A percentile compares a stretch with the other conserved stretches of the same genome.
phyloP scores from a whole-genome alignment of 2,888 invertebrate genomes.

The Choristoneura rosaceana region DNA sequence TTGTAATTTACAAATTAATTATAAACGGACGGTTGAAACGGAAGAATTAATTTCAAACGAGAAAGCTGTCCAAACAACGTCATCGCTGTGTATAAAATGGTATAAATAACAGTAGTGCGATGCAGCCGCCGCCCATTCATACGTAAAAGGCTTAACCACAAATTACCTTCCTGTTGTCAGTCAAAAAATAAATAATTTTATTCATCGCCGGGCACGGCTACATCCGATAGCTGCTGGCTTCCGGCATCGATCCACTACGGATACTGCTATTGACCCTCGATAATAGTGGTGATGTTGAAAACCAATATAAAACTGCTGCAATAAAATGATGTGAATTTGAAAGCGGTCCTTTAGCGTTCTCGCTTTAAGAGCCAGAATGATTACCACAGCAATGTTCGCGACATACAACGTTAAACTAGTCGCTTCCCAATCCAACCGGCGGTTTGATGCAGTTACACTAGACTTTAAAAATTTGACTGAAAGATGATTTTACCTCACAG shows the following conservation, averaged over 20 bases:
- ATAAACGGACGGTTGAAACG: slow-evolving; percentile 18
- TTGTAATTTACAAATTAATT: slow-evolving; percentile 36
- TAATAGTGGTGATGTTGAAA: slow-evolving; percentile 55
- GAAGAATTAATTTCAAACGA: slow-evolving; percentile 33
- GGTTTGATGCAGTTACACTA: slow-evolving; percentile 15
- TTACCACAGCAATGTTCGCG: slow-evolving; percentile 9
- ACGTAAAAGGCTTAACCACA: slow-evolving; percentile 42
- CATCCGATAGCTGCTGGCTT: slow-evolving; percentile 66
- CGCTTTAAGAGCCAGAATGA: slow-evolving; percentile 32
- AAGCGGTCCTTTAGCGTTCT: slow-evolving; percentile 45
- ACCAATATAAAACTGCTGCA: slow-evolving; percentile 55
- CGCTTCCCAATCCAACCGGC: slow-evolving; percentile 16
- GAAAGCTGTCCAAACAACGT: slow-evolving; percentile 39
- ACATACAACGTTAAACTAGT: slow-evolving; percentile 31
- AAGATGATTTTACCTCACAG: slow-evolving; percentile 16
- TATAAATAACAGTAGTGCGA: slow-evolving; percentile 24
- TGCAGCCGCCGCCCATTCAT: slow-evolving; percentile 28
- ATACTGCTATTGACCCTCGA: slow-evolving; percentile 71
- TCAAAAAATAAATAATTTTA: slow-evolving; percentile 55
- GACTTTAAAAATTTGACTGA: slow-evolving; percentile 5
- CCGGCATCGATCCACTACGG: slow-evolving; percentile 70
- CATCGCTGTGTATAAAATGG: slow-evolving; percentile 32
- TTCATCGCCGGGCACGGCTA: slow-evolving; percentile 53
- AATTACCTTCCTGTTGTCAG: slow-evolving; percentile 50
- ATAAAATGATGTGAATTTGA: slow-evolving; percentile 44